These are phyloP conservation scores for Drosophila multiciliata DNA, from an alignment of 2,888 invertebrate genomes.

Conservation along the genomic window DNA sequence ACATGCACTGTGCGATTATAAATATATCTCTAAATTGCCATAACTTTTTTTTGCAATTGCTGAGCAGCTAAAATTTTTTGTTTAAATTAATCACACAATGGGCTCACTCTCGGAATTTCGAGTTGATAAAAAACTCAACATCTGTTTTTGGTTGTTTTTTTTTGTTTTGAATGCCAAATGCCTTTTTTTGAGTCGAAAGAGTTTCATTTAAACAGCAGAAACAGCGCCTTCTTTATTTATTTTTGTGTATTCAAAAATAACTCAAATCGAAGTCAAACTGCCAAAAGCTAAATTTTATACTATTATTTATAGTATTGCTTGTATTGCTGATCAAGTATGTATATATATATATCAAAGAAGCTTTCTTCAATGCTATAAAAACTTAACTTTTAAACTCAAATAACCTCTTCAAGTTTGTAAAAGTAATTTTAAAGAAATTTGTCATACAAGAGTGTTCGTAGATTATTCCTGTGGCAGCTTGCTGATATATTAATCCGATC, in stretches of 20 bases:
- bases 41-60: conserved; percentile 17
- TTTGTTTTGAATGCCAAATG: conserved; percentile 8
- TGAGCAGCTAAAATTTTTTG: background rate
- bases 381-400: accelerated
- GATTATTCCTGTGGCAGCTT: background rate
- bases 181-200: background rate
- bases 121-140: conserved; percentile 20
- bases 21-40: background rate
- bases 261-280: background rate
- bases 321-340: background rate
- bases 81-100: conserved; percentile 12
- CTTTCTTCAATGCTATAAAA: background rate
- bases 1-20: conserved; percentile 2
- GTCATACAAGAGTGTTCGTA: too few species aligned
- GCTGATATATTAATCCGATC: background rate
- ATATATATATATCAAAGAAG: background rate
- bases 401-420: too few species aligned
- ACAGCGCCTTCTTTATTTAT: conserved; percentile 30
- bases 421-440: background rate
- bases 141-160: conserved; percentile 15
- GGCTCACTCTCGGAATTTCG: background rate
- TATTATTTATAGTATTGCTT: background rate
- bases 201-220: conserved; percentile 28
- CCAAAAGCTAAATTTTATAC: background rate
- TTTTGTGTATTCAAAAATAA: conserved; percentile 5